phyloP scores from a whole-genome alignment of 2,113 vertebrate genomes.

The Nyctibius bracteatus region DNA sequence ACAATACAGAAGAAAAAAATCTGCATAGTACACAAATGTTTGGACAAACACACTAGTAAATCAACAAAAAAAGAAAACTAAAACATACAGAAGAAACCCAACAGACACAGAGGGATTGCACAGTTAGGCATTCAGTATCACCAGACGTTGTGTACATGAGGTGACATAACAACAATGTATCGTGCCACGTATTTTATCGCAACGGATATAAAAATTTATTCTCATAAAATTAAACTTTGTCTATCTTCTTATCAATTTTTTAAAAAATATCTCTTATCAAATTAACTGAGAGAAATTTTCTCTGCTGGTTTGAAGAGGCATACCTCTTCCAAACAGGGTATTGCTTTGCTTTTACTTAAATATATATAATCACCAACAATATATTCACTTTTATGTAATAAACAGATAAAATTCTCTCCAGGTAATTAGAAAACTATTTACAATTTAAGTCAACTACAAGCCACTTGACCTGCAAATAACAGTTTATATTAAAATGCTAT shows the following conservation, averaged over 20 bases:
- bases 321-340: neutral
- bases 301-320: neutral
- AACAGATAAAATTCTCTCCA: neutral
- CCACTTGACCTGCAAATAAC: neutral
- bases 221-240: neutral
- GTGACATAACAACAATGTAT: neutral
- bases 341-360: neutral
- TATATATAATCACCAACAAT: neutral
- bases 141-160: fast-evolving
- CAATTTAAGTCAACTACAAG: neutral
- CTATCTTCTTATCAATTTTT: neutral
- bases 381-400: neutral
- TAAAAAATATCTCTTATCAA: neutral
- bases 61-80: neutral
- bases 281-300: neutral
- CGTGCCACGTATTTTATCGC: neutral
- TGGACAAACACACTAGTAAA: neutral
- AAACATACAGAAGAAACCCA: neutral
- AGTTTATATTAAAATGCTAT: neutral
- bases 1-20: neutral
- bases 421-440: neutral
- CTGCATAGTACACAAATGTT: neutral
- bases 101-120: neutral
- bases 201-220: neutral
- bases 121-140: neutral